A percentile compares a stretch with the other conserved stretches of the same genome.
Evolutionary conservation across 2,113 vertebrate genomes (phyloP).

Genomic region (Sterrhoptilus dennistouni): DNA sequence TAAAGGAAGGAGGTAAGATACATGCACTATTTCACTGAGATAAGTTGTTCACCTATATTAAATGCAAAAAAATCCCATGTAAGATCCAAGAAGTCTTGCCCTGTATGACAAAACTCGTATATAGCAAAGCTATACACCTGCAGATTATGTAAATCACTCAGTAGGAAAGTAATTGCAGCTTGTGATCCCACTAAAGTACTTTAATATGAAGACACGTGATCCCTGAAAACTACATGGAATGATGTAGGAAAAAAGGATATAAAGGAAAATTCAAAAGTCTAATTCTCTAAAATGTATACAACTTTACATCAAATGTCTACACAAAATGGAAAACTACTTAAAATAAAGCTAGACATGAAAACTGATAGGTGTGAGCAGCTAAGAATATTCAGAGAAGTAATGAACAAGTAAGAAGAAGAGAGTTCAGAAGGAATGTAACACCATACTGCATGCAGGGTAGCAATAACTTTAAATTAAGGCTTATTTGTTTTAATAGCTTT

Average conservation of each 20-base stretch:
- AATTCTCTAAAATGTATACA: neutral
- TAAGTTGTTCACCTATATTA: neutral
- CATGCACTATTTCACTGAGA: neutral
- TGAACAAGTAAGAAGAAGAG: neutral
- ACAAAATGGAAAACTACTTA: neutral
- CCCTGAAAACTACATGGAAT: neutral
- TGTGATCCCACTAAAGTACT: neutral
- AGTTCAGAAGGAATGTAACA: neutral
- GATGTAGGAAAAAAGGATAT: neutral
- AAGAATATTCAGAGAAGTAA: neutral
- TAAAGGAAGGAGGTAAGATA: neutral
- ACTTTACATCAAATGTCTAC: neutral
- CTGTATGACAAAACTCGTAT: neutral
- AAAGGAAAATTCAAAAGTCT: neutral
- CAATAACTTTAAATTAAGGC: neutral
- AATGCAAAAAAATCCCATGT: neutral
- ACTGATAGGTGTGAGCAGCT: neutral
- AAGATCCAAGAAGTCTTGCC: neutral
- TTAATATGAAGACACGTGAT: neutral
- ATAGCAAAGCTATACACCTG: neutral
- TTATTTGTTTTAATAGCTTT: neutral
- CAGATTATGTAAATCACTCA: neutral
- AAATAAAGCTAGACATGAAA: neutral
- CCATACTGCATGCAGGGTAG: neutral
- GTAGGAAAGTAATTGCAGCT: neutral